phyloP scores from a whole-genome alignment of 1,140 invertebrate genomes.

The Bombus terrestris region DNA sequence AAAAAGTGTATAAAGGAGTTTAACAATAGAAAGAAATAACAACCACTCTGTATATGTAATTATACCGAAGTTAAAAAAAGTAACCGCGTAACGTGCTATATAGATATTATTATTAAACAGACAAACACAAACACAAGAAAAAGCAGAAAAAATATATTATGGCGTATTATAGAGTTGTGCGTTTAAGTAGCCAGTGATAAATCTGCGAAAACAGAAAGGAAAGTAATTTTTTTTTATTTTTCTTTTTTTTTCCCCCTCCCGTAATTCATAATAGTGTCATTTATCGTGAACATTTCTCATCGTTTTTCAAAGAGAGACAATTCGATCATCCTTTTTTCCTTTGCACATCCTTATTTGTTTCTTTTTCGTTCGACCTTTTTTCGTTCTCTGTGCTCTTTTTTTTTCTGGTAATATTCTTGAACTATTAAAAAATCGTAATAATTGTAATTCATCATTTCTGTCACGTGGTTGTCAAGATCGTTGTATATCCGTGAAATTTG shows the following conservation, averaged over 20 bases:
- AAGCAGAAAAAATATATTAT: constrained; percentile 41
- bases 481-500: constrained; percentile 45
- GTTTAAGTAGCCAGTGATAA: constrained; percentile 67
- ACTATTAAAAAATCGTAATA: constrained; percentile 65
- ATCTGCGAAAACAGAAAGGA: constrained; percentile 66
- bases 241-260: not conserved
- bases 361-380: not conserved
- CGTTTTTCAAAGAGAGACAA: constrained; percentile 10
- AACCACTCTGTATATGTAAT: constrained; percentile 68
- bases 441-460: constrained; percentile 60
- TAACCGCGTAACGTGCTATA: constrained; percentile 67
- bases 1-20: constrained; percentile 14
- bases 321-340: constrained; percentile 65
- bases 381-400: not conserved
- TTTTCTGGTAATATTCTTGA: not conserved
- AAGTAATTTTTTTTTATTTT: constrained; percentile 61
- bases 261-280: constrained; percentile 71
- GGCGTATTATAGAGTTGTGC: constrained; percentile 71
- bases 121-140: not conserved
- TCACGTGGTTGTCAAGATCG: constrained; percentile 67
- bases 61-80: constrained; percentile 58
- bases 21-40: not conserved
- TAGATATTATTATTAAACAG: constrained; percentile 59
- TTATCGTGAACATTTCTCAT: not conserved
- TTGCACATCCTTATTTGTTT: not conserved